Conservation (phyloP, 64 coral and sea anemone species). For the Actinia equina region DNA sequence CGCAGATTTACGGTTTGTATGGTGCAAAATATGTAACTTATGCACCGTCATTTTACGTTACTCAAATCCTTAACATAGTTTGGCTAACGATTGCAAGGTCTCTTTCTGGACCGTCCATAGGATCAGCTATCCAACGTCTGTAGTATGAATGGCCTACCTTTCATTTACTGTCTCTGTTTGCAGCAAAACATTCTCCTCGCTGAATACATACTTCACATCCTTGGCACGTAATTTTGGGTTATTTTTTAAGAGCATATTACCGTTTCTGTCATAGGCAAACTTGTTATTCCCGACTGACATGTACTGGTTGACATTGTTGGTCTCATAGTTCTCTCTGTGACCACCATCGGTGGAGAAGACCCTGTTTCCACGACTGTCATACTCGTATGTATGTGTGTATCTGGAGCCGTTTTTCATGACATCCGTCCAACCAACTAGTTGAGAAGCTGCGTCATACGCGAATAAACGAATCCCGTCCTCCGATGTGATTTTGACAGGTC, state of each 20-base stretch:
- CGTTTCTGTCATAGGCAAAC: constrained; percentile 58
- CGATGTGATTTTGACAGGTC: constrained; percentile 53
- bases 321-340: constrained; percentile 39
- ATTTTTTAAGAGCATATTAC: constrained; percentile 50
- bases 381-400: constrained; percentile 14
- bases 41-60: too few relatives aligned
- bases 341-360: constrained; percentile 22
- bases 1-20: too few relatives aligned
- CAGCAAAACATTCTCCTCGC: constrained; percentile 57
- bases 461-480: constrained; percentile 32
- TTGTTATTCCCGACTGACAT: constrained; percentile 45
- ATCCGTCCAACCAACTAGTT: constrained; percentile 55
- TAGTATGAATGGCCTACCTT: constrained; percentile 31
- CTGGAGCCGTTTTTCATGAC: constrained; percentile 16
- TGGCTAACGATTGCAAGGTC: too few relatives aligned
- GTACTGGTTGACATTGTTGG: constrained; percentile 72
- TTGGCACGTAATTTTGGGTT: constrained; percentile 44
- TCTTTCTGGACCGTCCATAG: too few relatives aligned
- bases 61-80: too few relatives aligned
- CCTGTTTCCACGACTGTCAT: constrained; percentile 69
- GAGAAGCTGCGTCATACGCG: constrained; percentile 64
- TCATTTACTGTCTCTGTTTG: constrained; percentile 67
- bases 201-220: constrained; percentile 59
- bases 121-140: not conserved
- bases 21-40: too few relatives aligned